phyloP scores from a whole-genome alignment of 2,888 invertebrate species.

The Diogma glabrata region DNA sequence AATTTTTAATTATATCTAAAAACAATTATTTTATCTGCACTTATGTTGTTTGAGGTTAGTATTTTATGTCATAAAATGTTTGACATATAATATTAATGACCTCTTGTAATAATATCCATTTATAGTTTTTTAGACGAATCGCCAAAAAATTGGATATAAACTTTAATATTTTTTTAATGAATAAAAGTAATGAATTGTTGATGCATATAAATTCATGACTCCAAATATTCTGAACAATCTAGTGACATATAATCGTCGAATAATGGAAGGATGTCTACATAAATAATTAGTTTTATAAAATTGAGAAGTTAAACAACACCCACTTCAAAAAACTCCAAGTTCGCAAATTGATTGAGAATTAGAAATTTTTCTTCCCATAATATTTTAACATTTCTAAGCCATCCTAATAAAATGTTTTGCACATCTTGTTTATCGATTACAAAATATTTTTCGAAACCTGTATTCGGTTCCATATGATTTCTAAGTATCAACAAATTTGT shows the following conservation, averaged over 20 bases:
- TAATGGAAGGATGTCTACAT: not conserved
- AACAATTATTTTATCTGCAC: too few species aligned
- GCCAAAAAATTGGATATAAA: too few species aligned
- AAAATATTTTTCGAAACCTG: not conserved
- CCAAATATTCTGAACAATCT: too few species aligned
- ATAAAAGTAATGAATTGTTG: too few species aligned
- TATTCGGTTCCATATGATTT: not conserved
- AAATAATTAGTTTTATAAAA: not conserved
- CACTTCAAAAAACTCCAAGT: not conserved
- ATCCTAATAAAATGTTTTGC: not conserved
- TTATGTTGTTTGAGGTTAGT: too few species aligned
- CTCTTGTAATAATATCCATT: too few species aligned
- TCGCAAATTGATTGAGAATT: not conserved
- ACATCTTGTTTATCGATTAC: constrained; percentile 1
- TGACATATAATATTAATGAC: too few species aligned
- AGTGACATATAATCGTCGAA: not conserved
- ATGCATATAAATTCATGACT: too few species aligned
- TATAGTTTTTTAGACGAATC: too few species aligned
- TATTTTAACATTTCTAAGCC: not conserved
- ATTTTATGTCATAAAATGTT: too few species aligned
- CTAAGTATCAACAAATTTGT: not conserved
- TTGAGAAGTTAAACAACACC: not conserved
- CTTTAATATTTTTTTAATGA: too few species aligned
- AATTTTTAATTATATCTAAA: too few species aligned
- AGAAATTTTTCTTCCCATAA: constrained; percentile 4